phyloP scores from a whole-genome alignment of 2,113 vertebrate genomes.

The Poeciliopsis prolifica region DNA sequence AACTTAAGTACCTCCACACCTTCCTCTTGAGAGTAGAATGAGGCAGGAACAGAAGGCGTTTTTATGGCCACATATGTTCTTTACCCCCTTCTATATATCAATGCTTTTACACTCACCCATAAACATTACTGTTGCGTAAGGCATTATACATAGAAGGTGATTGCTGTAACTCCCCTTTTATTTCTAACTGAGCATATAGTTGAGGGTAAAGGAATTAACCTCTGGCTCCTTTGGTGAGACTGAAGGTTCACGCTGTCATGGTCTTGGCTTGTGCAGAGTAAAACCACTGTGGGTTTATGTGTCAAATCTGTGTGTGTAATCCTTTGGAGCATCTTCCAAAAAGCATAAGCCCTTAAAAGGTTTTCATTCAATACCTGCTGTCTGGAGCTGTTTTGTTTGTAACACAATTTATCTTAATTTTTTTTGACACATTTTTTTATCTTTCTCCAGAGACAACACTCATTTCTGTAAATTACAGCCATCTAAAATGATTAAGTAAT shows the following conservation, averaged over 20 bases:
- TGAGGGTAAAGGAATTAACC: constrained; percentile 55
- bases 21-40: constrained; percentile 68
- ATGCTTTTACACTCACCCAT: constrained; percentile 70
- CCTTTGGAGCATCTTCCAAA: background rate
- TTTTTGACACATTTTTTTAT: background rate
- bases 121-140: constrained; percentile 74
- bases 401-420: background rate
- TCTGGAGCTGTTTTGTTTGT: background rate
- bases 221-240: constrained; percentile 23
- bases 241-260: constrained; percentile 21
- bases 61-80: constrained; percentile 81
- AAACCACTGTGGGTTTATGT: background rate
- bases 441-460: background rate
- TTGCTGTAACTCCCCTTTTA: constrained; percentile 49
- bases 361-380: background rate
- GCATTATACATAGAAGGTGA: constrained; percentile 56
- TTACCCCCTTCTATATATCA: constrained; percentile 74
- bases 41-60: constrained; percentile 75
- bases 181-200: constrained; percentile 44
- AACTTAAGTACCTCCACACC: constrained; percentile 73
- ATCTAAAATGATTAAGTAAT: background rate
- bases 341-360: background rate
- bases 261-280: background rate
- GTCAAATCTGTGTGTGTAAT: background rate
- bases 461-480: background rate